A percentile compares a stretch with the other conserved stretches of the same genome.
These are phyloP conservation scores for Heterotilapia buettikoferi DNA, from an alignment of 2,113 vertebrate species.

Conservation along the genomic window DNA sequence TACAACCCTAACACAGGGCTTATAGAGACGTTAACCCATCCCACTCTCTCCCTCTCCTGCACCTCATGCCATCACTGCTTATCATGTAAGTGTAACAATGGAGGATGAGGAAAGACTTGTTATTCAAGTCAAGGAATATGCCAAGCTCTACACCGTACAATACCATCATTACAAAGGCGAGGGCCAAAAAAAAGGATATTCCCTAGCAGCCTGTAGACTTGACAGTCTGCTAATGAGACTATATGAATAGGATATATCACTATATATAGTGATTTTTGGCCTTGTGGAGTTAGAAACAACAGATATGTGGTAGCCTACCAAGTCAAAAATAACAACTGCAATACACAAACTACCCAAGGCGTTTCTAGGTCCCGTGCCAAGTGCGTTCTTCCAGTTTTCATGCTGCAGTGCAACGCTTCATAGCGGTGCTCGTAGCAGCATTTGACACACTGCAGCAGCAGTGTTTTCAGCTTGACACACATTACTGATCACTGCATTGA, in stretches of 20 bases:
- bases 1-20: neutral
- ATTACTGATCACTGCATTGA: slow-evolving; percentile 32
- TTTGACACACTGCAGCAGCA: neutral
- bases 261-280: fast-evolving
- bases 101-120: neutral
- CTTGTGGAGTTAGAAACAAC: neutral
- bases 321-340: neutral
- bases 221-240: neutral
- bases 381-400: neutral
- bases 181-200: neutral
- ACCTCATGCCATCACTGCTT: neutral
- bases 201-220: neutral
- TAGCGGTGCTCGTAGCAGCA: neutral
- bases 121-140: neutral
- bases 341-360: neutral
- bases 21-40: neutral
- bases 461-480: neutral
- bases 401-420: neutral
- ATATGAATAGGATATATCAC: neutral
- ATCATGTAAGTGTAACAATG: neutral
- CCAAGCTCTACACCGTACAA: neutral
- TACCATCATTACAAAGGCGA: neutral
- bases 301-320: neutral
- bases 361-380: neutral
- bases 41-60: neutral